phyloP scores from a whole-genome alignment of 2,888 invertebrate species.

The Lasioglossum zephyrum region DNA sequence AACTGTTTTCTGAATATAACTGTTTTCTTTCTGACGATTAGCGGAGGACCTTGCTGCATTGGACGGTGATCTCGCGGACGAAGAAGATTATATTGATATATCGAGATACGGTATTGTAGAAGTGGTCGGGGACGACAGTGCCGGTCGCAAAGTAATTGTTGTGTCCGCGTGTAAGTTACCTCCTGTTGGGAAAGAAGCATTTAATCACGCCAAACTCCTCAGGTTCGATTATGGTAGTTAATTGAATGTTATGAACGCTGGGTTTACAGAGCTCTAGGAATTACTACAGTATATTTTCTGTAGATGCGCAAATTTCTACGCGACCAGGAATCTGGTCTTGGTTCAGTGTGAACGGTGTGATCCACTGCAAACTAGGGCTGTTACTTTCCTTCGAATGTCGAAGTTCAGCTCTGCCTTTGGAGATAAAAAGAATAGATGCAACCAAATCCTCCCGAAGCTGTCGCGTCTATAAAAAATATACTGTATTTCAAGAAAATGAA shows the following conservation, averaged over 20 bases:
- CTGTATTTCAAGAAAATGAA: too few relatives aligned
- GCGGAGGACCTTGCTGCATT: slow-evolving; percentile 82
- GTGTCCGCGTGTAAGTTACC: slow-evolving; percentile 95
- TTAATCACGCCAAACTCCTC: slow-evolving; percentile 90
- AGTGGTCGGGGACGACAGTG: slow-evolving; percentile 92
- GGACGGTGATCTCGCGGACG: slow-evolving; percentile 83
- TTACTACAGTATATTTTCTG: too few relatives aligned
- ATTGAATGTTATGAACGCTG: neutral
- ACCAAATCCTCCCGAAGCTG: too few relatives aligned
- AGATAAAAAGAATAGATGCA: too few relatives aligned
- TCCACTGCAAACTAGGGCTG: too few relatives aligned
- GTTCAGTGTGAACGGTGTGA: too few relatives aligned
- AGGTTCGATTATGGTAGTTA: slow-evolving; percentile 84
- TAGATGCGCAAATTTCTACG: too few relatives aligned
- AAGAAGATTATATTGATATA: slow-evolving; percentile 89
- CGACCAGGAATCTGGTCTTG: too few relatives aligned
- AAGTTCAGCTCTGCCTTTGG: too few relatives aligned
- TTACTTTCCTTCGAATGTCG: too few relatives aligned
- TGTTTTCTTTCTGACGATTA: slow-evolving; percentile 58
- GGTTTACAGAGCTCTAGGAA: too few relatives aligned
- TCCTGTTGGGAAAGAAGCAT: slow-evolving; percentile 88
- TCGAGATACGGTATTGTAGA: slow-evolving; percentile 92
- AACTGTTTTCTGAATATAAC: slow-evolving; percentile 34
- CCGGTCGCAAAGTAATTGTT: slow-evolving; percentile 97
- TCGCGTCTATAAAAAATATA: too few relatives aligned